Evolutionary conservation across 2,888 invertebrate species (phyloP), one percentile per base, ranked within the genome.

Genomic region (Lasioglossum lativentre): DNA sequence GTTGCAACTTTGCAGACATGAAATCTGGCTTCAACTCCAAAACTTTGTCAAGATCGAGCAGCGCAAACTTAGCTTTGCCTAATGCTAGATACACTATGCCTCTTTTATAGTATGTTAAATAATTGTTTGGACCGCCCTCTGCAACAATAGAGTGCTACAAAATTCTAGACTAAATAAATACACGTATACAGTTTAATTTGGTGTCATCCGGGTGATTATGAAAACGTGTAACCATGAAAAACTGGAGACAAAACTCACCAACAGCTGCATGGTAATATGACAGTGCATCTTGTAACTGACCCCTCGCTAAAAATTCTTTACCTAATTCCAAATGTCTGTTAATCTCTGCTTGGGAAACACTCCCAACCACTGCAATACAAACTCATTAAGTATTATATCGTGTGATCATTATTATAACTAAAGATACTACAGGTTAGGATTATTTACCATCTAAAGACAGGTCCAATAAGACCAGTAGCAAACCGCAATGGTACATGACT

Each of bases 181-280:
- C 34, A 4, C 6, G 40, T 30, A 52, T n/a, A 16, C 23, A 63
- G 10, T 8, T 27, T 66, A 10, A 23, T 5, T 30, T 59, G 38
- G 0, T 38, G 14, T 8, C 0, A 45, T 12, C 14, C 40, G 34
- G 56, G n/a, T 38, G 19, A 30, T 52, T 47, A n/a, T 56, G 4
- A 45, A n/a, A 84, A 23, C 16, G 5, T 56, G 19, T 34, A 23
- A 68, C 19, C 4, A 56, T 38, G 66, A n/a, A 86, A 38, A 82
- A 47, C 71, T 42, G 16, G 80, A 71, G 70, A 75, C 52, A 79
- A 66, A 73, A 95, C 97, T 96, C 95, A 98, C 98, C 99, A 92
- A 99, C 98, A 91, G 99, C 99, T 86, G 98, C 98, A 96, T 99
- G 99, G 95, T 99, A 99, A 95, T 99, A 99, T 85, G 98, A 98